Conservation (phyloP, 2,113 vertebrate genomes). For the Lophotis ruficrista region DNA sequence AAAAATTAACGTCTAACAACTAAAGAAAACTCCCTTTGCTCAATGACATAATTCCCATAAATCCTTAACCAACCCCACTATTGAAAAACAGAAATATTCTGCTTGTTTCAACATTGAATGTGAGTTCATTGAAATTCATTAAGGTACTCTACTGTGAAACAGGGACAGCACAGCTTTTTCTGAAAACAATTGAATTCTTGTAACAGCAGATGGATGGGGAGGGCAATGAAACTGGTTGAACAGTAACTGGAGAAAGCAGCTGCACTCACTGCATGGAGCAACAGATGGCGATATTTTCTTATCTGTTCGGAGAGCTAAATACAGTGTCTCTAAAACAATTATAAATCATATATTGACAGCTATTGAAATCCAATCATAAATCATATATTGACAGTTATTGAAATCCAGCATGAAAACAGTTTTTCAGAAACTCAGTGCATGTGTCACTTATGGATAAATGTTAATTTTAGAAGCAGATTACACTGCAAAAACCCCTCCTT, state of each 20-base stretch:
- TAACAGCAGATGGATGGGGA: background rate
- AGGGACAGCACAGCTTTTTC: background rate
- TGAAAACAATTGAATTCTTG: background rate
- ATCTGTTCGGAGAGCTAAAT: background rate
- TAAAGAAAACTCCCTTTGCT: background rate
- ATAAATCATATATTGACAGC: background rate
- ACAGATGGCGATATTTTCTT: conserved; percentile 72
- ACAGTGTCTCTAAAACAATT: rapidly evolving
- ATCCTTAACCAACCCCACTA: background rate
- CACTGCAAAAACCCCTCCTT: background rate
- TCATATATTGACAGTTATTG: background rate
- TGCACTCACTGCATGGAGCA: conserved; percentile 24
- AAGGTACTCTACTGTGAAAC: background rate
- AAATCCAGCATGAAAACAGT: background rate
- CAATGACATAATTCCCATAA: background rate
- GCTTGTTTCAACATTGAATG: background rate
- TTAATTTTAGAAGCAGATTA: background rate
- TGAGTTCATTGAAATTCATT: background rate
- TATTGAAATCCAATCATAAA: background rate
- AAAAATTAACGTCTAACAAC: background rate
- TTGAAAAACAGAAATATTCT: background rate
- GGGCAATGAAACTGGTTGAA: background rate
- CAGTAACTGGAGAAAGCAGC: background rate
- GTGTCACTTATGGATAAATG: background rate
- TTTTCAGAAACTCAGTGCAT: background rate